Base-by-base conservation (phyloP, 2,888 invertebrate species). In the Scaptomyza reducta region DNA sequence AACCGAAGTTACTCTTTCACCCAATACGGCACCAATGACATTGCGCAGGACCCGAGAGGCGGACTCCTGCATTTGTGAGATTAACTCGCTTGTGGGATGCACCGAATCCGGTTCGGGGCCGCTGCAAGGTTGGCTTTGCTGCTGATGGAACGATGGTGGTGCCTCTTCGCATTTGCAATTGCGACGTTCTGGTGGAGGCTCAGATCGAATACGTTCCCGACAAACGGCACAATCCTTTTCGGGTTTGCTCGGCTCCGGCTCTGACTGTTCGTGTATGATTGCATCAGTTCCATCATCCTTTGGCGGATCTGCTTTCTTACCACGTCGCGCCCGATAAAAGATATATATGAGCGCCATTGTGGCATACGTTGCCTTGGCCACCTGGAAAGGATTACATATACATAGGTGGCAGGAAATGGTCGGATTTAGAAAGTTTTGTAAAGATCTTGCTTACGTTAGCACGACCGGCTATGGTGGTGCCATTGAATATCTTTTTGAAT, bases 321-420 rank as follows among this genome's bases (percentile, higher is more conserved):
- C 51, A 0, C 74, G 68, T 0, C 80, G 62, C 45, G 80, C 60
- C 0, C 87, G 70, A 51, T 86, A 88, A n/a, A 86, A 14, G 18
- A 89, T 6, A 56, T 84, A 89, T 25, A 89, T 41, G 6, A 79
- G 44, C 1, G 88, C 89, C 41, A 89, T 29, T 0, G 89, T 77
- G 9, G 77, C 89, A 46, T 86, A 89, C 0, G 89, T 89, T 7
- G 74, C 88, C 63, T 88, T 88, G 14, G 88, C 87, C 2, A 88
- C 87, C 88, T 88, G 25, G 2, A 40, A 10, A 25, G 31, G 3
- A 42, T 38, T 9, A 3, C 5, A 6, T 9, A 50, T 38, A 7
- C 1, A 35, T 22, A 22, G 6, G 6, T 14, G 5, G 9, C 1
- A 1, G 1, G 7, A 1, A 10, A 13, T 14, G 27, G n/a, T 11